Conservation (phyloP, 2,888 invertebrate species). For the Dolichopus griseipennis region DNA sequence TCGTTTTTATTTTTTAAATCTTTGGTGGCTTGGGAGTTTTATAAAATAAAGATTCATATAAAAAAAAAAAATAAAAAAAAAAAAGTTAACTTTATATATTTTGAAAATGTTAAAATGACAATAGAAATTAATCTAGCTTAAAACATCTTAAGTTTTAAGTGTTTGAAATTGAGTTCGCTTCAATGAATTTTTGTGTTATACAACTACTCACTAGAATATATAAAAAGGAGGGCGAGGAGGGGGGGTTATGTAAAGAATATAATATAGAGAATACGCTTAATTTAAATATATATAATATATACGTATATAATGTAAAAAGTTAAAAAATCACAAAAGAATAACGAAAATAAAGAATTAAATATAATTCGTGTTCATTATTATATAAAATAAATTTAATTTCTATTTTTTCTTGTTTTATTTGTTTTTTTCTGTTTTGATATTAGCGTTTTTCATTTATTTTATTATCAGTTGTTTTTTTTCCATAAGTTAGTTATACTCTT, state of each 20-base stretch:
- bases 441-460: background rate
- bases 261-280: too few relatives aligned
- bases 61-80: too few relatives aligned
- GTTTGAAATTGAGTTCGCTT: background rate
- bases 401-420: background rate
- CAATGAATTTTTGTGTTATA: background rate
- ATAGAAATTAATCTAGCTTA: slow-evolving; percentile 6
- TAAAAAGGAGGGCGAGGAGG: too few relatives aligned
- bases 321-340: too few relatives aligned
- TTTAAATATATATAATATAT: too few relatives aligned
- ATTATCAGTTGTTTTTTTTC: slow-evolving; percentile 3
- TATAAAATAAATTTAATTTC: background rate
- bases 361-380: background rate
- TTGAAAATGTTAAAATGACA: background rate
- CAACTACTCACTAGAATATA: too few relatives aligned
- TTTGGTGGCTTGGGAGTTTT: too few relatives aligned
- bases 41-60: background rate
- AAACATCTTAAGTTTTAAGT: slow-evolving; percentile 3
- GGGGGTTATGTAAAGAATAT: too few relatives aligned
- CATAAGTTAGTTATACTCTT: background rate
- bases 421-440: background rate
- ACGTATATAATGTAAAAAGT: too few relatives aligned
- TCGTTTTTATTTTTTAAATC: too few relatives aligned
- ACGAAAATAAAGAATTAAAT: background rate
- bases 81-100: background rate